phyloP scores from a whole-genome alignment of 2,113 vertebrate genomes.

The Aphelocoma coerulescens region DNA sequence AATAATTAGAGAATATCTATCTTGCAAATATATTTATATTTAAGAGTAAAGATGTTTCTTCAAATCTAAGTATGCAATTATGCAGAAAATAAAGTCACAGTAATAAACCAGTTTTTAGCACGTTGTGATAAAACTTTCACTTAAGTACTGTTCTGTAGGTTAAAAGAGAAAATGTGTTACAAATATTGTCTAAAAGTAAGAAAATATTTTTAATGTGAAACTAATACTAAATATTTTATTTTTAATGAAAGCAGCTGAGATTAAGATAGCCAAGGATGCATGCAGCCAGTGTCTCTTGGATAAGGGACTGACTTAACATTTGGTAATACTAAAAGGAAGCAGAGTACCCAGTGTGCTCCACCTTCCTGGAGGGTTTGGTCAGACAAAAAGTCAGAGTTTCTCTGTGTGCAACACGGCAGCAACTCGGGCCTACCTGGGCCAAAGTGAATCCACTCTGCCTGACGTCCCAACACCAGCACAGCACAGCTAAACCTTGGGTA shows the following conservation, averaged over 20 bases:
- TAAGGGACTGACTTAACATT: neutral
- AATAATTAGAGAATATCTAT: neutral
- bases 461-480: neutral
- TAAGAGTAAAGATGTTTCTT: neutral
- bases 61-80: neutral
- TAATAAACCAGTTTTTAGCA: neutral
- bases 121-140: neutral
- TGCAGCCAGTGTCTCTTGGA: neutral
- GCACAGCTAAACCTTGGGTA: neutral
- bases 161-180: neutral
- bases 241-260: constrained; percentile 13
- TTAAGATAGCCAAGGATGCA: neutral
- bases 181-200: neutral
- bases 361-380: neutral
- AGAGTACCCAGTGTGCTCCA: neutral
- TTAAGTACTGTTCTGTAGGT: neutral
- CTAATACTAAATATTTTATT: neutral
- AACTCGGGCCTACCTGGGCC: neutral
- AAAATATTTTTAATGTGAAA: neutral
- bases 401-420: rapidly evolving
- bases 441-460: neutral
- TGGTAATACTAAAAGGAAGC: neutral
- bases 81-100: neutral
- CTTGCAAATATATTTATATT: neutral
- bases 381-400: neutral